These are phyloP conservation scores for Hydractinia echinata DNA, from an alignment of 30 jellyfish, hydroid and myxozoan genomes.

Conservation along the genomic window DNA sequence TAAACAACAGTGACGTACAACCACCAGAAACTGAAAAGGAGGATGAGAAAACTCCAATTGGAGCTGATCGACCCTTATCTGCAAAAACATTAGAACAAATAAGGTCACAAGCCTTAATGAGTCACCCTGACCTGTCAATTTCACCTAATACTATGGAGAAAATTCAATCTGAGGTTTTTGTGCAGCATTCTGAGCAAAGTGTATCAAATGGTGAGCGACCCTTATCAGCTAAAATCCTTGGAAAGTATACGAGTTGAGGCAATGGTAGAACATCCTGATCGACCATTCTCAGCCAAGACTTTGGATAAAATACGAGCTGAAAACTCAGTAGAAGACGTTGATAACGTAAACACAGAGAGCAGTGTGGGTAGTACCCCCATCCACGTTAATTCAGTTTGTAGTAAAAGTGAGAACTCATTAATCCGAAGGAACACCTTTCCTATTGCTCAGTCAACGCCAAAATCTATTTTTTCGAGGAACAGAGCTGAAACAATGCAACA, in stretches of 20 bases:
- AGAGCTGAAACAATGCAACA: not conserved
- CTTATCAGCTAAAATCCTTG: not conserved
- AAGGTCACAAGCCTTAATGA: not conserved
- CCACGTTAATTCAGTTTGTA: not conserved
- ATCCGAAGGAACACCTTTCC: not conserved
- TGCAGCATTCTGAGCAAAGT: not conserved
- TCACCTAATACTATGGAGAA: too few species aligned
- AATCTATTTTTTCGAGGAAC: not conserved
- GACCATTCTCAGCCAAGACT: not conserved
- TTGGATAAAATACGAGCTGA: not conserved
- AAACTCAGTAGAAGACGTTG: not conserved
- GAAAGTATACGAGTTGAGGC: not conserved
- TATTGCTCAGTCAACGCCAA: conserved; percentile 30
- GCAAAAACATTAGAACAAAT: not conserved
- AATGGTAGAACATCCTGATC: not conserved
- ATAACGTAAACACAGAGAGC: not conserved
- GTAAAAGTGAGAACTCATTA: not conserved
- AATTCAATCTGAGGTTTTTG: too few species aligned
- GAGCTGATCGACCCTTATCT: not conserved
- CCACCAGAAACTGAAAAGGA: not conserved
- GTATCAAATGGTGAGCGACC: conserved; percentile 4
- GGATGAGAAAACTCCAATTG: not conserved
- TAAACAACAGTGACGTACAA: too few species aligned
- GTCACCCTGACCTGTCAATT: too few species aligned
- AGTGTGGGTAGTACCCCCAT: not conserved